Evolutionary conservation across 2,797 vertebrate genomes (phyloP).

Genomic region (Sparus aurata): DNA sequence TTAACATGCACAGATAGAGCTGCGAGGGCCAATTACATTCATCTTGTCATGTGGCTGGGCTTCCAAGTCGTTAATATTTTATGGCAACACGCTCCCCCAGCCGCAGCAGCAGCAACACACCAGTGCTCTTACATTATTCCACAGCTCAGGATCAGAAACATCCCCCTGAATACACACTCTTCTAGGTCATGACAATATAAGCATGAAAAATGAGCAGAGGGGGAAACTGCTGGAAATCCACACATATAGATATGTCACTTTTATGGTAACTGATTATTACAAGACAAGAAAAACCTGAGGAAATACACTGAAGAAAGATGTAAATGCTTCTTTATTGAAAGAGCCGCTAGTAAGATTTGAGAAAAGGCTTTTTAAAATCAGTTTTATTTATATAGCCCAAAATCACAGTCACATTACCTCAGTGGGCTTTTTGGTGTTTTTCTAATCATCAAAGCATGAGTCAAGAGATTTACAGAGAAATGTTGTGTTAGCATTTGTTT

Average conservation of each 20-base stretch:
- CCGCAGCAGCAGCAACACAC: conserved; percentile 82
- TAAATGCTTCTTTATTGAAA: conserved; percentile 38
- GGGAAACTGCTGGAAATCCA: conserved; percentile 52
- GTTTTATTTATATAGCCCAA: no score
- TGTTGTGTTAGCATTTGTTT: neutral
- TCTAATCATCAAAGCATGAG: conserved; percentile 56
- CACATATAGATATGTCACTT: conserved; percentile 59
- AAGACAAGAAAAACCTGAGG: conserved; percentile 32
- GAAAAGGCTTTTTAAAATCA: conserved; percentile 16
- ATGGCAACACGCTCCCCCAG: conserved; percentile 84
- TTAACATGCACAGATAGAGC: conserved; percentile 89
- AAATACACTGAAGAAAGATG: conserved; percentile 19
- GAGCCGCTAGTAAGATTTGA: neutral
- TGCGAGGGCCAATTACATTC: conserved; percentile 90
- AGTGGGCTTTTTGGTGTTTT: neutral
- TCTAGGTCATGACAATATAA: conserved; percentile 81
- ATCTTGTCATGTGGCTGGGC: conserved; percentile 87
- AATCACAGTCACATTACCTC: no score
- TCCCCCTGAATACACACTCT: conserved; percentile 75
- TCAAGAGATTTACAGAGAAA: neutral
- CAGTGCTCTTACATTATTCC: conserved; percentile 85
- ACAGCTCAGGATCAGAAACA: conserved; percentile 80
- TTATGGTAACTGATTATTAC: conserved; percentile 72
- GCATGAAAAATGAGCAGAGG: conserved; percentile 73
- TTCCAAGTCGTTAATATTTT: conserved; percentile 89